Conservation (phyloP, 64 coral and sea anemone species). For the Montipora capricornis region DNA sequence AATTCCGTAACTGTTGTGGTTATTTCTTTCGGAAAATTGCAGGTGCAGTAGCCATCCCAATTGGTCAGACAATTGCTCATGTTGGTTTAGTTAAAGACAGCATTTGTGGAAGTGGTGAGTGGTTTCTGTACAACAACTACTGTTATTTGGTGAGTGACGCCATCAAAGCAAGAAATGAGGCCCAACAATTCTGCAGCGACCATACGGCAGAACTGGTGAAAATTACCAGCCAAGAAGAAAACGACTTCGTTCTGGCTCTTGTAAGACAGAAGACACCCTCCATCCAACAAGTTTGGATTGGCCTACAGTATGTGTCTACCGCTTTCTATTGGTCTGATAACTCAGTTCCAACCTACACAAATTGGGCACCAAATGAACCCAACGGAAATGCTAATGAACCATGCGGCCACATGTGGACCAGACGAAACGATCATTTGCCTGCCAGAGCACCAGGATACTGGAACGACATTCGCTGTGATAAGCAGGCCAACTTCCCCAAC, state of each 20-base stretch:
- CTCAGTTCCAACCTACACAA: constrained; percentile 11
- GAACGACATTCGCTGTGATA: not conserved
- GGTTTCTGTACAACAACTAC: not conserved
- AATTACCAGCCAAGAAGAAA: constrained; percentile 9
- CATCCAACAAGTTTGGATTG: constrained; percentile 8
- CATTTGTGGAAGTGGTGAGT: not conserved
- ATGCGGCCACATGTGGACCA: not conserved
- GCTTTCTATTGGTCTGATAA: constrained; percentile 9
- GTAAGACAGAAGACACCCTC: not conserved
- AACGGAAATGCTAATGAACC: not conserved
- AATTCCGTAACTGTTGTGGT: too few species aligned
- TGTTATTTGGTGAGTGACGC: constrained; percentile 1
- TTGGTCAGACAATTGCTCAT: too few species aligned
- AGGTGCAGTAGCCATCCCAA: too few species aligned
- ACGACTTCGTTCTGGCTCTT: constrained; percentile 17
- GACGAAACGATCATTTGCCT: not conserved
- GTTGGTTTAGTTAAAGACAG: too few species aligned
- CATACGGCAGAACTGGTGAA: not conserved
- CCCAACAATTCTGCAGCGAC: not conserved
- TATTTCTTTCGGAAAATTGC: too few species aligned
- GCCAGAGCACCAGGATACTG: not conserved
- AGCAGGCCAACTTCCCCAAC: accelerated
- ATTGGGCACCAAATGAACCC: not conserved
- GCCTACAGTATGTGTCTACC: not conserved
- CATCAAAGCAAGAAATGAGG: not conserved